Percentiles rank a stretch among this genome's conserved stretches.
These are phyloP conservation scores for Melanargia galathea DNA, from an alignment of 2,888 invertebrate genomes.

Conservation along the genomic window DNA sequence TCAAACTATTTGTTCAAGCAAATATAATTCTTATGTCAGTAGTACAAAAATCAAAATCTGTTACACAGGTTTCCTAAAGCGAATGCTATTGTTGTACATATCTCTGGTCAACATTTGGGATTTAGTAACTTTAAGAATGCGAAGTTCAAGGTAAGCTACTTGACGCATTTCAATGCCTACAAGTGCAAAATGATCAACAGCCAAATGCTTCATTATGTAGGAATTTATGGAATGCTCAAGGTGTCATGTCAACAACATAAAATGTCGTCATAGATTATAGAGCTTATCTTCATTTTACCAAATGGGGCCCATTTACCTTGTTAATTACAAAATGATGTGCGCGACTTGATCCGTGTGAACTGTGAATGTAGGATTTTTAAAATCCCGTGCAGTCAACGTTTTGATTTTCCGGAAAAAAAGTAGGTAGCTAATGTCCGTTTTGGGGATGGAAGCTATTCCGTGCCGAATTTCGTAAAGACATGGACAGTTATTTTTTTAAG, in stretches of 20 bases:
- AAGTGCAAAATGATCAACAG: constrained; percentile 1
- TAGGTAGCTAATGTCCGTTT: too few relatives aligned
- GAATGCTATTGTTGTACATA: constrained; percentile 30
- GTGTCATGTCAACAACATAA: neutral
- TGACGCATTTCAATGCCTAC: constrained; percentile 4
- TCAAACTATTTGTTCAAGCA: neutral
- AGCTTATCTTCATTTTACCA: constrained; percentile 13
- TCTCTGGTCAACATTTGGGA: constrained; percentile 3
- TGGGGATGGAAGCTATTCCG: too few relatives aligned
- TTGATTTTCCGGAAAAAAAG: too few relatives aligned
- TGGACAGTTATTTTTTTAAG: too few relatives aligned
- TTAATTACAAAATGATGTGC: too few relatives aligned
- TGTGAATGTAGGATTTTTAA: too few relatives aligned
- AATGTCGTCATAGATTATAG: constrained; percentile 4
- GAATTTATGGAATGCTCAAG: constrained; percentile 24
- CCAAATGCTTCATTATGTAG: constrained; percentile 4
- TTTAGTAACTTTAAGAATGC: constrained; percentile 24
- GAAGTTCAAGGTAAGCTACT: constrained; percentile 32
- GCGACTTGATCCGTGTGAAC: too few relatives aligned
- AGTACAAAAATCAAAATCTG: constrained; percentile 1
- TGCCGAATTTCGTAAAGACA: too few relatives aligned
- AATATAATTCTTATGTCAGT: neutral
- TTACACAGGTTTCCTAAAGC: neutral
- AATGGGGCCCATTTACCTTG: neutral
- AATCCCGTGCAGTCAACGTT: too few relatives aligned